Percentiles rank a stretch among this genome's conserved stretches.
These are phyloP conservation scores for Theretra japonica DNA, from an alignment of 2,888 invertebrate genomes.

Conservation along the genomic window DNA sequence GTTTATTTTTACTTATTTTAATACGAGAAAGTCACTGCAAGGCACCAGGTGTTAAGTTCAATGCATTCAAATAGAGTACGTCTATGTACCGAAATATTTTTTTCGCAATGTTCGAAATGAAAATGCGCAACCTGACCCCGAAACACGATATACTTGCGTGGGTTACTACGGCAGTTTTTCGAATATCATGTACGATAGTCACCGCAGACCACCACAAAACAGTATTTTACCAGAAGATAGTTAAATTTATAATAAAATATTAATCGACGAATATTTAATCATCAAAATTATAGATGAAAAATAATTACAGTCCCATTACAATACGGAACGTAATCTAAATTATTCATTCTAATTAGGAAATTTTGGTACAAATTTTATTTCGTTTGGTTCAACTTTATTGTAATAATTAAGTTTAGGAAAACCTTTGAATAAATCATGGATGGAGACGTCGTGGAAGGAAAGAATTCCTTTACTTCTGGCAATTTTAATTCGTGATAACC, in stretches of 20 bases:
- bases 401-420: conserved; percentile 24
- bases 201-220: no score
- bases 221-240: no score
- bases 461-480: conserved; percentile 4
- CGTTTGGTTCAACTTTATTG: conserved; percentile 24
- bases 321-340: not conserved
- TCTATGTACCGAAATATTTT: no score
- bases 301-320: conserved; percentile 6
- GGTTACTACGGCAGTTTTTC: no score
- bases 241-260: not conserved
- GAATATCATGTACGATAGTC: no score
- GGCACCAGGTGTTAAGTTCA: no score
- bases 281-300: not conserved
- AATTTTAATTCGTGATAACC: not conserved
- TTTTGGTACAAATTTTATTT: conserved; percentile 20
- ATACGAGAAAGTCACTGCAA: no score
- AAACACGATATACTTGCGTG: not conserved
- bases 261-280: not conserved
- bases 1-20: no score
- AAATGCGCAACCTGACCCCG: not conserved
- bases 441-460: not conserved
- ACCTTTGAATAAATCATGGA: conserved; percentile 22
- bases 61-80: no score
- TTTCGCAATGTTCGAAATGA: no score
- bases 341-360: conserved; percentile 22